Percentiles rank a stretch among this genome's conserved stretches.
phyloP scores from a whole-genome alignment of 2,113 vertebrate genomes.

The Haemorhous mexicanus region DNA sequence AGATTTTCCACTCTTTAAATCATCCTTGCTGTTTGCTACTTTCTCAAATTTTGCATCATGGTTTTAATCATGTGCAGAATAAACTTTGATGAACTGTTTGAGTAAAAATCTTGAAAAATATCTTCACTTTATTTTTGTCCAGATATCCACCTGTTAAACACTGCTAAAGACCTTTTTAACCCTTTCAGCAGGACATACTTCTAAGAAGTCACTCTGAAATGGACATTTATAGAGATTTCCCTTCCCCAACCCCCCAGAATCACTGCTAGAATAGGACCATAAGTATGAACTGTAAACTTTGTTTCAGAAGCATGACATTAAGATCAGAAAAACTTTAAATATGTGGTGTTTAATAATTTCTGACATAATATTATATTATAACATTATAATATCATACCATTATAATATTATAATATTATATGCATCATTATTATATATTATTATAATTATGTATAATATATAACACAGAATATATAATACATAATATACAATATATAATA shows the following conservation, averaged over 20 bases:
- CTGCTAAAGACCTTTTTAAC: background rate
- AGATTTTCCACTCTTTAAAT: slow-evolving; percentile 26
- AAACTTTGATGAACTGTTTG: background rate
- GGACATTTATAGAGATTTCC: background rate
- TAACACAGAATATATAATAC: no score
- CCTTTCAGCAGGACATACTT: background rate
- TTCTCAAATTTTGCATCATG: background rate
- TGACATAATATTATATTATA: background rate
- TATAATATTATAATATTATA: no score
- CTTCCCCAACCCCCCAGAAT: rapidly evolving
- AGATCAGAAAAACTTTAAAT: background rate
- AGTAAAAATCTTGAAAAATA: background rate
- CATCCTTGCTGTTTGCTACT: background rate
- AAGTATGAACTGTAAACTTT: background rate
- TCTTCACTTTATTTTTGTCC: background rate
- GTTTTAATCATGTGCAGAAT: background rate
- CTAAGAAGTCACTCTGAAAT: background rate
- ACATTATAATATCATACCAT: no score
- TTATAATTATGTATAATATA: no score
- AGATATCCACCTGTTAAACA: background rate
- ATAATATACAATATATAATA: no score
- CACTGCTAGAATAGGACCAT: background rate
- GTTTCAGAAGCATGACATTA: background rate
- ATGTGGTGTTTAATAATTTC: background rate
- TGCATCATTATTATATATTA: no score